Conservation (phyloP, 2,113 vertebrate genomes). For the Scophthalmus maximus region DNA sequence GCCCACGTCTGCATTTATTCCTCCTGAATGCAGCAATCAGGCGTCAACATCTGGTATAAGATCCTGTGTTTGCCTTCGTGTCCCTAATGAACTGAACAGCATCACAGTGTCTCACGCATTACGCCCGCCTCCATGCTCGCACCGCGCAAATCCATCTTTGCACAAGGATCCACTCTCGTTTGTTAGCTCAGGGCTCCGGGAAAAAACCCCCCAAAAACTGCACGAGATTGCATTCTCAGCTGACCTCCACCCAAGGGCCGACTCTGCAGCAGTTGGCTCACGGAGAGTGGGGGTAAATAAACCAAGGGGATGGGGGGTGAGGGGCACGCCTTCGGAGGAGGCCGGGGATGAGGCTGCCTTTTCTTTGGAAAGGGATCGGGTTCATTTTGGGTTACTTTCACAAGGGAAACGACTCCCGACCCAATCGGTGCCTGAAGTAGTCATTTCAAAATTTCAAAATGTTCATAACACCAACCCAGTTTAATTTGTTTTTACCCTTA, state of each 20-base stretch:
- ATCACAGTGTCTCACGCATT: conserved; percentile 12
- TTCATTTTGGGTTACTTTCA: conserved; percentile 64
- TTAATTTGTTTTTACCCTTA: not conserved
- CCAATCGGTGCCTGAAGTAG: conserved; percentile 55
- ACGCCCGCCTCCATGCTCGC: conserved; percentile 3
- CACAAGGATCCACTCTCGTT: conserved; percentile 31
- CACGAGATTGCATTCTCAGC: conserved; percentile 27
- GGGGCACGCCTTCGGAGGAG: conserved; percentile 21
- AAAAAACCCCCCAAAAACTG: conserved; percentile 26
- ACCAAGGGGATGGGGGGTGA: conserved; percentile 22
- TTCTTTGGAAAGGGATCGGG: conserved; percentile 48
- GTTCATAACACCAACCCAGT: not conserved
- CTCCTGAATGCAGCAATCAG: conserved; percentile 34
- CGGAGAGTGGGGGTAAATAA: conserved; percentile 37
- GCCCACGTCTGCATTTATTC: conserved; percentile 46
- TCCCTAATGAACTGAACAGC: conserved; percentile 48
- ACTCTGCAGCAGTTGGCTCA: conserved; percentile 35
- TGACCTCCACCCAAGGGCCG: conserved; percentile 15
- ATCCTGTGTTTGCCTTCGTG: conserved; percentile 51
- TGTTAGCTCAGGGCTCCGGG: conserved; percentile 46
- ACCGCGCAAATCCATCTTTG: conserved; percentile 32
- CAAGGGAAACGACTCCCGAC: conserved; percentile 53
- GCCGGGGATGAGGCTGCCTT: conserved; percentile 24
- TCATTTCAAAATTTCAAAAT: conserved; percentile 62
- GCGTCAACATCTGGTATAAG: conserved; percentile 54